Evolutionary conservation across 2,888 invertebrate genomes (phyloP), one percentile per base, ranked within the genome.

Genomic region (Pristionchus mayeri): DNA sequence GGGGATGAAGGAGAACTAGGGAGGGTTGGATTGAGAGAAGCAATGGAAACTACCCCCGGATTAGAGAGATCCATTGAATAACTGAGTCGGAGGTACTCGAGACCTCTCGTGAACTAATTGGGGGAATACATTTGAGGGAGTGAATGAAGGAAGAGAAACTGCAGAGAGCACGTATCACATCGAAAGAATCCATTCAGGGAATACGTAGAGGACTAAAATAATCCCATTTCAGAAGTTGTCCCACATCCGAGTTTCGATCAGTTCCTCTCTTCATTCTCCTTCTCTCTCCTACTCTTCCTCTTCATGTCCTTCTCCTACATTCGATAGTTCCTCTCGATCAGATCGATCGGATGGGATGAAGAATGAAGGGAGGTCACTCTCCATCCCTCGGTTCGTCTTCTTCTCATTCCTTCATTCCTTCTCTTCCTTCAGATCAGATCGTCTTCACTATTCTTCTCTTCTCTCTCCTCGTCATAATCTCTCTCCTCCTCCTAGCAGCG

Each of bases 31-130:
- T 67, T 40, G 67, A 67, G 40, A 67, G 67, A 67, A 60, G 60
- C 27, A 60, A 60, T 60, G 60, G 24, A 16, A 60, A 60, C 27
- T 60, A 60, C 30, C 24, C 27, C 13, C 13, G 60, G 60, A 60
- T 60, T 60, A 60, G 60, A 60, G 30, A 37, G 37, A 67, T 67
- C 40, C 30, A 67, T 67, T 67, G 37, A 67, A 34, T 67, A 21
- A 37, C 37, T 9, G 37, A 30, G n/a, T 67, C 40, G 60, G 27
- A 60, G 44, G 44, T 44, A 44, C 44, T 44, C 11, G 21, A 40
- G 67, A n/a, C 67, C 67, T 67, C 67, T 67, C n/a, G 67, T 40
- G 37, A 67, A 67, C 67, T 67, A 67, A 67, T 67, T 67, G 67
- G 37, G 40, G 67, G 67, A 67, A 67, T 30, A 60, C 34, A 67